Evolutionary conservation across 2,797 vertebrate species (phyloP).

Genomic region (Garrulus glandarius): DNA sequence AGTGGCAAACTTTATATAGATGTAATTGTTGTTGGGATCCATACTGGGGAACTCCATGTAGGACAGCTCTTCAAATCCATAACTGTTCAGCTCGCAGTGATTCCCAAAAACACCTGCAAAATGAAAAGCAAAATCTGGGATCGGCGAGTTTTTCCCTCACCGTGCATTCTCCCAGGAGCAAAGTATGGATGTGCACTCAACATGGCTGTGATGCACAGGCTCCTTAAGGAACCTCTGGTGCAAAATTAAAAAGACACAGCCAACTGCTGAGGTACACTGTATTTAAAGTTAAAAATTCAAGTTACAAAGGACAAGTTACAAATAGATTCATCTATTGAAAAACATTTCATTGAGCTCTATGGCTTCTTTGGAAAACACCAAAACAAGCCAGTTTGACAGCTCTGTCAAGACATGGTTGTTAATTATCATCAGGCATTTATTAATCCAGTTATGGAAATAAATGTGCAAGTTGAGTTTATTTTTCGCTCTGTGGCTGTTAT

Average conservation of each 20-base stretch:
- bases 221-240: neutral
- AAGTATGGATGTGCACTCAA: neutral
- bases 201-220: neutral
- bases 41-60: constrained; percentile 98
- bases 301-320: neutral
- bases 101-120: constrained; percentile 94
- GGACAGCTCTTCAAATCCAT: constrained; percentile 95
- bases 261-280: neutral
- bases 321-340: neutral
- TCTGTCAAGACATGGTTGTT: neutral
- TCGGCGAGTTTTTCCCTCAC: neutral
- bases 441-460: neutral
- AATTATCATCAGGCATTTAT: neutral
- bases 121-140: neutral
- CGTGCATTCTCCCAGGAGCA: fast-evolving
- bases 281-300: neutral
- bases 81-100: constrained; percentile 97
- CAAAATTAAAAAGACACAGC: neutral
- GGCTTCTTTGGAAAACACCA: neutral
- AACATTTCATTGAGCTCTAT: neutral
- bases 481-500: neutral
- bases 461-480: neutral
- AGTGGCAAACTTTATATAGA: constrained; percentile 97
- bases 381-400: neutral
- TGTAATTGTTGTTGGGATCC: constrained; percentile 98